Percentiles rank a stretch among this genome's conserved stretches.
Evolutionary conservation across 2,797 vertebrate genomes (phyloP).

Genomic region (Carcharodon carcharias): DNA sequence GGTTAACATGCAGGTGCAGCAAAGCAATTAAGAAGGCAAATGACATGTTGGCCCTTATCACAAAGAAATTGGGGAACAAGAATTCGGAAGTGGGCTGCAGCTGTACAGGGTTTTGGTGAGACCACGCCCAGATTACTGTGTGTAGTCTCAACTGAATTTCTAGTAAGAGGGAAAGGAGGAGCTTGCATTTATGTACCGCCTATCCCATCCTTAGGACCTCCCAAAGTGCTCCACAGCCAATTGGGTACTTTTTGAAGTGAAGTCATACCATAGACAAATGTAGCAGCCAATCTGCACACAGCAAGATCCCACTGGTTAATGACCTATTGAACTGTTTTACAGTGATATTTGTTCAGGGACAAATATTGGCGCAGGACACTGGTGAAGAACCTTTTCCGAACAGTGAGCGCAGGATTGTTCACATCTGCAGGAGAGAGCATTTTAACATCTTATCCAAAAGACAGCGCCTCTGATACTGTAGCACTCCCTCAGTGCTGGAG

Average conservation of each 20-base stretch:
- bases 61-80: too few relatives aligned
- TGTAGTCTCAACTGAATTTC: neutral
- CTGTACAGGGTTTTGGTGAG: too few relatives aligned
- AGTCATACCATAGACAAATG: neutral
- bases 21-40: too few relatives aligned
- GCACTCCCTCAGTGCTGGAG: neutral
- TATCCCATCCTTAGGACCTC: neutral
- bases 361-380: neutral
- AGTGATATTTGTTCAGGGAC: neutral
- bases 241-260: neutral
- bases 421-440: neutral
- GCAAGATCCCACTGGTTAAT: neutral
- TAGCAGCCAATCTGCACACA: neutral
- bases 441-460: neutral
- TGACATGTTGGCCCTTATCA: too few relatives aligned
- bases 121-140: too few relatives aligned
- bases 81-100: too few relatives aligned
- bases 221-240: neutral
- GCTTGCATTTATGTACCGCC: neutral
- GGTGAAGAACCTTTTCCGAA: neutral
- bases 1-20: too few relatives aligned
- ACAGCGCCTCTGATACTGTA: neutral
- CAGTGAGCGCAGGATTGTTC: neutral
- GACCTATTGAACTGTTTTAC: neutral
- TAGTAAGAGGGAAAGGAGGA: neutral